Base-by-base conservation (phyloP, 2,888 invertebrate genomes). In the Gordius sp. region DNA sequence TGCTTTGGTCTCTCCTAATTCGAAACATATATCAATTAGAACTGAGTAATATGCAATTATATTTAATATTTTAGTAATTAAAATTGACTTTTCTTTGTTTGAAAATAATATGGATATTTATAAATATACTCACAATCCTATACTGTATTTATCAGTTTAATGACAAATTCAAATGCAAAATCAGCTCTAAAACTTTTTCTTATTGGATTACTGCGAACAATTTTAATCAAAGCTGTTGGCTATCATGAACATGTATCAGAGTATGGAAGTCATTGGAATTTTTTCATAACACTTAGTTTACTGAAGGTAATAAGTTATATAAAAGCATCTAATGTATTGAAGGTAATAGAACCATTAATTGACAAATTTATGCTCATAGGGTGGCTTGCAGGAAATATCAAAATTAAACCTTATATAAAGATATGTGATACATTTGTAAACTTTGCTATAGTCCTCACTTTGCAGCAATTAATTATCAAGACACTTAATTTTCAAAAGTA, bases 251-350 rank as follows among this genome's bases (percentile, higher is more conserved):
- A 85, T 68, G 76, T 81, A 0, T 77, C 80, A 0, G 97, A 97
- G 68, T 97, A 99, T 73, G 97, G 97, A 0, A 75, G 79, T 0
- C 91, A 97, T 68, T 87, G 91, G 83, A 97, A 99, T 70, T 99
- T 99, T 68, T 97, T 93, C 69, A 79, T 87, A 62, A 91, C 89
- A 0, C 71, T 99, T 58, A 85, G 82, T 1, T 70, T 79, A 41
- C 79, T 84, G 20, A 85, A 82, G 67, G 73, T 73, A 62, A 61
- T 56, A 27, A 16, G 27, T 41, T 47, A n/a, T n/a, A 16, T 28
- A n/a, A 16, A 8, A n/a, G 2, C 8, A n/a, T 60, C 33, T 8
- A 13, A 52, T 8, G 16, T 23, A 16, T 18, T 55, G 4, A 55
- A 54, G 8, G 8, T 52, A 26, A n/a, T 23, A 13, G 52, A 13